Conservation (phyloP, 2,113 vertebrate genomes). For the Leptodactylus fuscus region DNA sequence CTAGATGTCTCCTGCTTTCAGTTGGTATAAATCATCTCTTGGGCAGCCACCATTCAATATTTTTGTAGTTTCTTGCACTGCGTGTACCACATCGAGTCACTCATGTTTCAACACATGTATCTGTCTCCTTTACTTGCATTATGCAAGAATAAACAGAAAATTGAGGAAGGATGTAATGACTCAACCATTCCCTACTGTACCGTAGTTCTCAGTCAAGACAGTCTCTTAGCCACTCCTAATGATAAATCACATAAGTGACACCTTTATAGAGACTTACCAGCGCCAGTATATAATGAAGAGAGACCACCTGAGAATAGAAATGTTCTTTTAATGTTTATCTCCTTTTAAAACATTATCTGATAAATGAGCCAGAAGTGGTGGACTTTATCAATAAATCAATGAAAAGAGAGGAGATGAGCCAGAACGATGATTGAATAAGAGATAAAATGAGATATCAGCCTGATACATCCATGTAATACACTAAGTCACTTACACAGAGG, state of each 20-base stretch:
- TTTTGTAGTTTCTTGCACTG: no score
- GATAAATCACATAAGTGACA: neutral
- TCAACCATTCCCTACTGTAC: neutral
- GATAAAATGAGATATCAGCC: conserved; percentile 35
- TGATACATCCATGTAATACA: conserved; percentile 42
- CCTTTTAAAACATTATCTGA: conserved; percentile 12
- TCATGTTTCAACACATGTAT: no score
- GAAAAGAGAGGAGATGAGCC: conserved; percentile 68
- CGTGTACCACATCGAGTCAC: no score
- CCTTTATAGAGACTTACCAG: neutral
- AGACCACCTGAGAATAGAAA: conserved; percentile 6
- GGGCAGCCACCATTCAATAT: no score
- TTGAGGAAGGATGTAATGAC: neutral
- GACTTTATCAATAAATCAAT: conserved; percentile 76
- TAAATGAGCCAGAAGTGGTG: conserved; percentile 67
- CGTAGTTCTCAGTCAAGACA: neutral
- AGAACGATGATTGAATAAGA: conserved; percentile 67
- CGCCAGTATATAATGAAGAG: neutral
- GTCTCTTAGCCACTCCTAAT: neutral
- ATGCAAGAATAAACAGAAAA: no score
- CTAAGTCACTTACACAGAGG: neutral
- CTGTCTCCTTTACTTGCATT: no score
- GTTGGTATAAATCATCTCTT: no score
- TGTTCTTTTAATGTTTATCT: conserved; percentile 15
- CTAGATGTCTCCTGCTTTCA: no score